Evolutionary conservation across 2,888 invertebrate genomes (phyloP), one percentile per base, ranked within the genome.

Genomic region (Himalopsyche tibetana): DNA sequence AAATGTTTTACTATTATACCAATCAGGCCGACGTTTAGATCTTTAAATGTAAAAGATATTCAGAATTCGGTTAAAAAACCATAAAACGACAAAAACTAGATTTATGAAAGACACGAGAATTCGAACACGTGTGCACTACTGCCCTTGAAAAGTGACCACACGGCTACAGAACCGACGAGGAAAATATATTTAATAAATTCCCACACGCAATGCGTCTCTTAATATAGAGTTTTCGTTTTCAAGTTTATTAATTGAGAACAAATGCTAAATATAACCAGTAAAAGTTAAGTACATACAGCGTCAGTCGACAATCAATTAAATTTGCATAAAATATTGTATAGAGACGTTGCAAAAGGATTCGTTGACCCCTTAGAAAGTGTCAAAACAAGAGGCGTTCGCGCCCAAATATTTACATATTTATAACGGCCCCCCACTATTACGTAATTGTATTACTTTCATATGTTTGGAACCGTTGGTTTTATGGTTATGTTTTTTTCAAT

Each of bases 401-500:
- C 63, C 63, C 63, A 63, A 63, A 63, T n/a, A 63, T 63, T 63
- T 63, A 63, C 63, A 63, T 63, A 63, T 63, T 63, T 63, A 19
- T 63, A 63, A 63, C 63, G 63, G 19, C 63, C 63, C 63, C 63
- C 63, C 28, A 19, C 63, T 63, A 63, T 63, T 63, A 63, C 63
- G 63, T 63, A 63, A 63, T 63, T 63, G 8, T 63, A 11, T 63
- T 28, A 63, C 28, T 63, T 63, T 63, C 63, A 63, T n/a, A 6
- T 11, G 63, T 63, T 19, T 11, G 15, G 63, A 28, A 63, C 63
- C 63, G 28, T 63, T 63, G 63, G 63, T 63, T 63, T 63, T 28
- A 19, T 28, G 5, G 56, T 19, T 56, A 9, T 56, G 9, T 40
- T 40, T 40, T 40, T 40, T 40, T 6, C 40, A 40, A 5, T 5